Evolutionary conservation across 2,113 vertebrate species (phyloP).

Genomic region (Xenopus laevis): DNA sequence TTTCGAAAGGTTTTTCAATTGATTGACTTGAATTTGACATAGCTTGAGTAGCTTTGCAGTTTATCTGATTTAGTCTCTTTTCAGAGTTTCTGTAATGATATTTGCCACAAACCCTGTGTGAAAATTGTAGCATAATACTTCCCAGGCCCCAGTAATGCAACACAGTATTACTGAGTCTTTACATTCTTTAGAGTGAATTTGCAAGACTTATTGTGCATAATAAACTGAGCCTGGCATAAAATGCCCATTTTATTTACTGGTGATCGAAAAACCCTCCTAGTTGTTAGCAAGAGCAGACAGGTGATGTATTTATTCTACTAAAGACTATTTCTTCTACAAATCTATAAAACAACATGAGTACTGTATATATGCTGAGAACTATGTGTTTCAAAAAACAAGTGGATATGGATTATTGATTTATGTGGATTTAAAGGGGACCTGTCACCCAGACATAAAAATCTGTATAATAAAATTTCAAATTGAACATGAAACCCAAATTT

Average conservation of each 20-base stretch:
- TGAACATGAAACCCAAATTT: too few relatives aligned
- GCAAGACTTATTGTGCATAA: background rate
- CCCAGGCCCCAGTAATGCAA: background rate
- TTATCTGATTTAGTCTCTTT: slow-evolving; percentile 6
- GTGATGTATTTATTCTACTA: slow-evolving; percentile 8
- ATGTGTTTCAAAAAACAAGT: too few relatives aligned
- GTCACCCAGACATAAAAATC: too few relatives aligned
- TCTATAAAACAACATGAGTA: background rate
- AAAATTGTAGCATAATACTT: background rate
- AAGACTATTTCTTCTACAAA: background rate
- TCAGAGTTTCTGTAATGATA: background rate
- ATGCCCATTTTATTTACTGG: background rate
- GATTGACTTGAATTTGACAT: slow-evolving; percentile 4
- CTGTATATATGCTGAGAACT: too few relatives aligned
- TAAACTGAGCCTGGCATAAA: background rate
- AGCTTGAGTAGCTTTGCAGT: slow-evolving; percentile 7
- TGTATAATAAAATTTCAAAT: too few relatives aligned
- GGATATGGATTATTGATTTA: too few relatives aligned
- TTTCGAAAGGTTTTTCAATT: slow-evolving; percentile 10
- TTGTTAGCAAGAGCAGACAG: background rate
- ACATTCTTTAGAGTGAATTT: background rate
- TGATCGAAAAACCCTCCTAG: background rate
- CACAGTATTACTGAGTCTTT: background rate
- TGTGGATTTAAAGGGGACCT: too few relatives aligned
- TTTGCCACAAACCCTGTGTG: slow-evolving; percentile 16